Base-by-base conservation (phyloP, 2,113 vertebrate genomes). In the Pampusana beccarii region DNA sequence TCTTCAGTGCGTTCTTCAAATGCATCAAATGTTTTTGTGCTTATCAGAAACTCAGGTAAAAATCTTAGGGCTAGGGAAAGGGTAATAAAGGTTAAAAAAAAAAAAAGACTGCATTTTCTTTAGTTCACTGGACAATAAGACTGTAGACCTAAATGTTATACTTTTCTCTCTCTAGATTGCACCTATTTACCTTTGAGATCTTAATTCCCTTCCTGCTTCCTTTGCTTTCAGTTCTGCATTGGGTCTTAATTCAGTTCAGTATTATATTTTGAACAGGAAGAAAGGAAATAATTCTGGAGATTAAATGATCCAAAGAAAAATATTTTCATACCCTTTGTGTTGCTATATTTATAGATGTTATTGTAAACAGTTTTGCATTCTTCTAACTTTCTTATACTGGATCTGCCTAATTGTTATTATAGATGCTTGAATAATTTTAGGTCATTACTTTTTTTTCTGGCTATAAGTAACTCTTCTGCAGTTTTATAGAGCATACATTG, bases 261-360 rank as follows among this genome's bases (percentile, higher is more conserved):
- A 71, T 93, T 94, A 11, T 58, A 75, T 90, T 95, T 96, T 78
- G 60, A 95, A 88, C 54, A 84, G 62, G 69, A 93, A 95, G 79
- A 91, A 95, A 71, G 64, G 57, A 95, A 97, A 94, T 74, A 94
- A 92, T 92, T 95, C 79, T 26, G 9, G 38, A 58, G 81, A 94
- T 90, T 86, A 91, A 94, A 92, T 72, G 82, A 90, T 80, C 28
- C 78, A 81, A 92, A 94, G 75, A 92, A 92, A 93, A 95, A 93
- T 82, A 95, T 93, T 86, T 93, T 95, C 44, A 67, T 95, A 73
- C 42, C 23, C 61, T 8, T 95, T 10, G 5, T 73, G 51, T 85
- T 92, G 40, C 50, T 90, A 34, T 79, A 31, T 94, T 95, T 93
- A 88, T 94, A 86, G 51, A 90, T 62, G 40, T 70, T 89, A 28